Percentiles rank a stretch among this genome's conserved stretches.
Conservation (phyloP, 2,113 vertebrate genomes). For the Perca flavescens region DNA sequence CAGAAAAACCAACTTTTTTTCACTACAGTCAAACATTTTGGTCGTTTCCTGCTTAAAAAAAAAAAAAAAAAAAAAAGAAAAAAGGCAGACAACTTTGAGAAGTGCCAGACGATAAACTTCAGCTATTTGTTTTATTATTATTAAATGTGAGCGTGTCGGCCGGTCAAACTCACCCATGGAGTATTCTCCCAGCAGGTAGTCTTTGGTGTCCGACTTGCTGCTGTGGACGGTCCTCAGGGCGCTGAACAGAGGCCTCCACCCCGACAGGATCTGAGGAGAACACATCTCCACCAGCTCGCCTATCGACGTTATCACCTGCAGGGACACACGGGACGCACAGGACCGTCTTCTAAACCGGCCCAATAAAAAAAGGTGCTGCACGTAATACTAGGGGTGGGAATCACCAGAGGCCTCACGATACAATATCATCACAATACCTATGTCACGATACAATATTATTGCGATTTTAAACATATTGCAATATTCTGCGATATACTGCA, state of each 20-base stretch:
- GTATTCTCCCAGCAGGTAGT: slow-evolving; percentile 95
- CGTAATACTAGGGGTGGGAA: too few species aligned
- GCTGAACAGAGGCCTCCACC: slow-evolving; percentile 97
- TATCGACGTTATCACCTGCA: slow-evolving; percentile 95
- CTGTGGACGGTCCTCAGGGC: slow-evolving; percentile 94
- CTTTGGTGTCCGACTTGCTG: slow-evolving; percentile 92
- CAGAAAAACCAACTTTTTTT: background rate
- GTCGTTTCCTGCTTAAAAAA: background rate
- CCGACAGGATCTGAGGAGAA: slow-evolving; percentile 95
- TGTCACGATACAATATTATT: too few species aligned
- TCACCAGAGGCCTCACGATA: too few species aligned
- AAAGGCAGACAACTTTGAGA: too few species aligned
- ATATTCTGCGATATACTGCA: too few species aligned
- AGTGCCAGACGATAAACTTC: background rate
- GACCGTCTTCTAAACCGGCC: too few species aligned
- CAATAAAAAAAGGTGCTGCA: background rate
- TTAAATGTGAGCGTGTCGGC: accelerated
- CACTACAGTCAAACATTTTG: background rate
- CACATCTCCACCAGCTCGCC: slow-evolving; percentile 98
- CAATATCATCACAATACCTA: too few species aligned
- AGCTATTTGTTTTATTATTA: background rate
- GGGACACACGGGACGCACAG: background rate
- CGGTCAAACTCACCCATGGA: slow-evolving; percentile 87
- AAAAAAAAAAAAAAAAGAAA: too few species aligned
- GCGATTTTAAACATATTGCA: too few species aligned